These are phyloP conservation scores for Tauraco hartlaubi DNA, from an alignment of 2,797 vertebrate species.

Conservation along the genomic window DNA sequence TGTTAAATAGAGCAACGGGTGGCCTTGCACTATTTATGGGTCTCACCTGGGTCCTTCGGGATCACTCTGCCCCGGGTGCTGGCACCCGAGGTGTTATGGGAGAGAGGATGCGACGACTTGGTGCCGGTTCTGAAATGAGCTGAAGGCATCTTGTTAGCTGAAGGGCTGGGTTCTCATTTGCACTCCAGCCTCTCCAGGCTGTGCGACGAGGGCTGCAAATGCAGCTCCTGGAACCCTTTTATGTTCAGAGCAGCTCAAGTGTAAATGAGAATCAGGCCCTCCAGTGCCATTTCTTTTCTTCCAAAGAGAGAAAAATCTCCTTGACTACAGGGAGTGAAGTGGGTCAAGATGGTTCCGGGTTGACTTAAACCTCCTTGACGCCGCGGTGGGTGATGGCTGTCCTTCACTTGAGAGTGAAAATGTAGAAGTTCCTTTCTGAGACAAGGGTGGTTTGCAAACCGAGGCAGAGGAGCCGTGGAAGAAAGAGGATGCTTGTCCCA, in stretches of 20 bases:
- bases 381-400: rapidly evolving
- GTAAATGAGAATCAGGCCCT: constrained; percentile 47
- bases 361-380: not conserved
- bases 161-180: constrained; percentile 28
- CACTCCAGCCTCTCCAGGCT: constrained; percentile 27
- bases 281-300: constrained; percentile 15
- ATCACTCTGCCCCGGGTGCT: rapidly evolving
- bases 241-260: constrained; percentile 35
- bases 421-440: not conserved
- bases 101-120: rapidly evolving
- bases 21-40: not conserved
- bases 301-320: constrained; percentile 17
- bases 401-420: not conserved
- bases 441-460: not conserved
- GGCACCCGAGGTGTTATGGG: rapidly evolving
- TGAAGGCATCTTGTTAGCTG: not conserved
- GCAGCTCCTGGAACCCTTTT: not conserved
- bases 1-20: not conserved
- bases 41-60: not conserved
- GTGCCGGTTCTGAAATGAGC: rapidly evolving
- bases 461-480: rapidly evolving
- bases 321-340: constrained; percentile 44
- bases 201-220: not conserved
- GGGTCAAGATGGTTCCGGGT: constrained; percentile 10
- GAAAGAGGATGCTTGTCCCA: not conserved